phyloP scores from a whole-genome alignment of 2,113 vertebrate species.

The Oenanthe melanoleuca region DNA sequence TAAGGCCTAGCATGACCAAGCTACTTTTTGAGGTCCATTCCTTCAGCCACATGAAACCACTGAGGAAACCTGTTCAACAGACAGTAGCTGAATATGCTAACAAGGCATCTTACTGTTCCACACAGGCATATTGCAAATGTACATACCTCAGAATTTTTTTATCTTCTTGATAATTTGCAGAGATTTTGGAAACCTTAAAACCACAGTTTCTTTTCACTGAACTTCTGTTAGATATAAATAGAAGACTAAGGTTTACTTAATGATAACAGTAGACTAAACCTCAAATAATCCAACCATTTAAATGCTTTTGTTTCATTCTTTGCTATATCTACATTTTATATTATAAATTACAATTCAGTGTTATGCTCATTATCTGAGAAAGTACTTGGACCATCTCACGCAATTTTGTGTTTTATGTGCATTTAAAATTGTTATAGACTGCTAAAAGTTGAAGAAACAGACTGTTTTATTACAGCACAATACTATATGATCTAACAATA shows the following conservation, averaged over 20 bases:
- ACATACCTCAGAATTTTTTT: background rate
- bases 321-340: background rate
- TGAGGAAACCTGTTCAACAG: background rate
- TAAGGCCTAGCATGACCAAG: background rate
- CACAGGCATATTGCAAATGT: background rate
- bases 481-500: background rate
- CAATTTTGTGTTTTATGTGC: background rate
- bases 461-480: background rate
- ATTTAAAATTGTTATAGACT: background rate
- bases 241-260: background rate
- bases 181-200: background rate
- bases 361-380: slow-evolving; percentile 28
- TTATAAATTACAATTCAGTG: background rate
- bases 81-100: background rate
- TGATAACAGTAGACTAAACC: background rate
- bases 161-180: background rate
- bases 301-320: background rate
- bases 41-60: background rate
- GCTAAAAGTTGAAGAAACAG: background rate
- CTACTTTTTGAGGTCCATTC: background rate
- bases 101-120: background rate
- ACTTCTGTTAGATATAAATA: background rate
- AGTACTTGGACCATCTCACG: background rate
- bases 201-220: background rate
- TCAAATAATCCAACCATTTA: slow-evolving; percentile 11